Base-by-base conservation (phyloP, 1,140 invertebrate species). In the Sweltsa coloradensis region DNA sequence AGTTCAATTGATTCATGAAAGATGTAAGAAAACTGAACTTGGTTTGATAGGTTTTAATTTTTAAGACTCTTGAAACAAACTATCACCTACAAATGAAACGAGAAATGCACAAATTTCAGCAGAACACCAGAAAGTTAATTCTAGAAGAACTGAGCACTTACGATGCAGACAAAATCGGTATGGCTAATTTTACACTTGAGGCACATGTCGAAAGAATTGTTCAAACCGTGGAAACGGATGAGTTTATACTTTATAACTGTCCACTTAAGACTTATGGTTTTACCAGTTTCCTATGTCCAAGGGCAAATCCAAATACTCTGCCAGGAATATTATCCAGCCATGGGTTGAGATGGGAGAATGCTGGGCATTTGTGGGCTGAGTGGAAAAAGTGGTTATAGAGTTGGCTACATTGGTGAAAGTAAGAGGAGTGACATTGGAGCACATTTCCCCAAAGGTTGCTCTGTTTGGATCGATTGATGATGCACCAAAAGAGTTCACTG, bases 321-420 rank as follows among this genome's bases (percentile, higher is more conserved):
- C 95, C 3, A 72, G 93, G 39, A 26, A n/a, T n/a, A 26, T 43
- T 24, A 43, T 43, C 25, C 41, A 43, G 57, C 88, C 91, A 4
- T 85, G 88, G 51, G 74, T 90, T 13, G 75, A 84, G 58, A 93
- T 95, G 5, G 96, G 95, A 21, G 78, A 95, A 59, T 99, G 96
- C 66, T 99, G 94, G 94, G 87, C 93, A 22, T 97, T 98, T 66
- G 84, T 89, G 65, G 92, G 91, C 41, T 84, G 84, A 57, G 79
- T 85, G 2, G 94, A 93, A 14, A 89, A 68, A 51, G 57, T 68
- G 64, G 75, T 89, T 23, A 75, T 89, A 7, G 79, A 84, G 54
- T 72, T 94, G 13, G 82, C 86, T 52, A 76, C 71, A 26, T 66
- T 72, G 34, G 83, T 95, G 45, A 74, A 78, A 60, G 78, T 93